phyloP scores from a whole-genome alignment of 2,888 invertebrate genomes.

The Ptilodon capucinus region DNA sequence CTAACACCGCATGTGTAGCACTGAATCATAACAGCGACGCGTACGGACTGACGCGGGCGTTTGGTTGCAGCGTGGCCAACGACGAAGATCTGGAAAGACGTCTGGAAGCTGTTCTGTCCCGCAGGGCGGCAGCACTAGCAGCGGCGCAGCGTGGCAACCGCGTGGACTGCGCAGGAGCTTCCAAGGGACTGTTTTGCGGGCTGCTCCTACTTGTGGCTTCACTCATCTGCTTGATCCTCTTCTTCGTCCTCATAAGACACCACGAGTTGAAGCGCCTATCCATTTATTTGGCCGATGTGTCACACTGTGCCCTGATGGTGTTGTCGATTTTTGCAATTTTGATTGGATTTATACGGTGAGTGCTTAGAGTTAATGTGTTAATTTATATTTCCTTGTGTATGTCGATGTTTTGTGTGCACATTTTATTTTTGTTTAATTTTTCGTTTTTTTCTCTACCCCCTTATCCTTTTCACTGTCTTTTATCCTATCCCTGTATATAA shows the following conservation, averaged over 20 bases:
- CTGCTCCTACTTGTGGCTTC: constrained; percentile 94
- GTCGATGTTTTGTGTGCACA: background rate
- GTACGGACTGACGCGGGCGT: constrained; percentile 61
- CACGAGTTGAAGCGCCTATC: constrained; percentile 92
- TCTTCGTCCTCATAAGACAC: constrained; percentile 96
- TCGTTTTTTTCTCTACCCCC: constrained; percentile 40
- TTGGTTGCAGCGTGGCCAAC: constrained; percentile 81
- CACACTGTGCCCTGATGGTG: constrained; percentile 93
- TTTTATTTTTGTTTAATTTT: constrained; percentile 33
- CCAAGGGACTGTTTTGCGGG: constrained; percentile 96
- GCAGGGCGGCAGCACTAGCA: constrained; percentile 92
- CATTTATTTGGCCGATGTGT: constrained; percentile 95
- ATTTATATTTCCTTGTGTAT: background rate
- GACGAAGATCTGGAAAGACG: constrained; percentile 95
- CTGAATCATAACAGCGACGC: constrained; percentile 19
- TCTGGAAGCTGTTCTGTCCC: constrained; percentile 93
- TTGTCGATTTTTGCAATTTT: constrained; percentile 94
- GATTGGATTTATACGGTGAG: constrained; percentile 94
- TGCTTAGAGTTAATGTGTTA: constrained; percentile 9
- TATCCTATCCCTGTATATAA: constrained; percentile 20
- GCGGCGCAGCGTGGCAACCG: constrained; percentile 91
- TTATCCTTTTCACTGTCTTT: constrained; percentile 14
- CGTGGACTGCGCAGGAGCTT: constrained; percentile 97
- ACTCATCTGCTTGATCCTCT: constrained; percentile 95
- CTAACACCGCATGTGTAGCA: constrained; percentile 4